Evolutionary conservation across 2,113 vertebrate species (phyloP), one percentile per base, ranked within the genome.

Genomic region (Corapipo altera): DNA sequence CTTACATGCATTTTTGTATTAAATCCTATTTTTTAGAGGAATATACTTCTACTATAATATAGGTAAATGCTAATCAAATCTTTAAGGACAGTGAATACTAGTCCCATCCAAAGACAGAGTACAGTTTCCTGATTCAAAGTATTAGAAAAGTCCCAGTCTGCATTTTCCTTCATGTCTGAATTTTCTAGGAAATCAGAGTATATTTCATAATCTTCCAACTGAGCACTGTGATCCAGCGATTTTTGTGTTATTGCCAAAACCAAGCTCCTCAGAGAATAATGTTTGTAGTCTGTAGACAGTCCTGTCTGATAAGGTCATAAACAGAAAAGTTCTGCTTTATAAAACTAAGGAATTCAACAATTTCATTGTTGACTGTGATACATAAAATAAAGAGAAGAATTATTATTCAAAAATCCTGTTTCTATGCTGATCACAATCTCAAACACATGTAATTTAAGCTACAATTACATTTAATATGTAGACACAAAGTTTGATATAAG

Each of bases 211-310:
- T 61, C n/a, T 93, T 91, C 23, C 58, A 57, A 9, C 1, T 12
- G 33, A 85, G 66, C 17, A 54, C 6, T 64, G 21, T 24, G n/a
- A 94, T 64, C 8, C 33, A 88, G 55, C 12, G 69, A 32, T 84
- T 88, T 91, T 74, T 93, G 37, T 83, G 30, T 32, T 93, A 48
- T 37, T 94, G 52, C 44, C 82, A 95, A 62, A 94, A 52, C 13
- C 46, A 71, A 5, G 22, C 48, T 93, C 51, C 72, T 86, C 48
- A 69, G 89, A 95, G 73, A 92, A 81, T 78, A 86, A 64, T 65
- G 58, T 65, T 39, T 33, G 18, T 26, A 57, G 37, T 78, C 55
- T 94, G 39, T 44, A 61, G 51, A 64, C 57, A 84, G 58, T 39
- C 51, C 22, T 86, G 17, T 35, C 67, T 92, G 51, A 71, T 72